These are phyloP conservation scores for Argyra leucocephala DNA, from an alignment of 2,888 invertebrate species.

Conservation along the genomic window DNA sequence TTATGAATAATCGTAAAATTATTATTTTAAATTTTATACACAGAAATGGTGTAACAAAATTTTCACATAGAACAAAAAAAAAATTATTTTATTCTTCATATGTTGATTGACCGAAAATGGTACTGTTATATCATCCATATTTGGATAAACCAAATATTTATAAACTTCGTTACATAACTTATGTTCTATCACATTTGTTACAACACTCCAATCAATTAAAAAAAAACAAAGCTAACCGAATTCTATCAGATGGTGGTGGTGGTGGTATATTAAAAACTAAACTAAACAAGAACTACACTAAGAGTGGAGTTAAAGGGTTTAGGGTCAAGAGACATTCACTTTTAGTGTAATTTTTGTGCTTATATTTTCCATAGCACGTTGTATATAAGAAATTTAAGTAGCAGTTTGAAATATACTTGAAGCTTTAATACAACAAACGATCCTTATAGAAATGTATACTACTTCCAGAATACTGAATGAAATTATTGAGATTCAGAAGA, in stretches of 20 bases:
- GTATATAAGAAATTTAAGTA: slow-evolving; percentile 58
- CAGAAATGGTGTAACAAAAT: not conserved
- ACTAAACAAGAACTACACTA: slow-evolving; percentile 59
- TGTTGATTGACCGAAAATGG: slow-evolving; percentile 44
- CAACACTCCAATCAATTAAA: slow-evolving; percentile 56
- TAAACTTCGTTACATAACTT: slow-evolving; percentile 59
- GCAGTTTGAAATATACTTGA: slow-evolving; percentile 46
- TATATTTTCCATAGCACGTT: slow-evolving; percentile 66
- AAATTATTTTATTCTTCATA: slow-evolving; percentile 33
- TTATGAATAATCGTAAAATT: too few species aligned
- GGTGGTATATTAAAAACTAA: slow-evolving; percentile 65
- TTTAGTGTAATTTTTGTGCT: slow-evolving; percentile 61
- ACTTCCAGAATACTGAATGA: slow-evolving; percentile 37
- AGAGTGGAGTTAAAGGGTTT: too few species aligned
- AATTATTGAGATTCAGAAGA: slow-evolving; percentile 32
- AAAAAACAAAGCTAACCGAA: slow-evolving; percentile 74
- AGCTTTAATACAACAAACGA: slow-evolving; percentile 43
- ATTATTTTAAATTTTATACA: too few species aligned
- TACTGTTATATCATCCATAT: slow-evolving; percentile 66
- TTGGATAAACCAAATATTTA: slow-evolving; percentile 66
- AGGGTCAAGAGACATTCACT: too few species aligned
- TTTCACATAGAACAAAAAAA: not conserved
- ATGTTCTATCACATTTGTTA: slow-evolving; percentile 66
- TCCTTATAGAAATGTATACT: slow-evolving; percentile 40
- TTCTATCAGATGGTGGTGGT: slow-evolving; percentile 64